Evolutionary conservation across 2,797 vertebrate species (phyloP).

Genomic region (Odontamblyopus lacepedii): DNA sequence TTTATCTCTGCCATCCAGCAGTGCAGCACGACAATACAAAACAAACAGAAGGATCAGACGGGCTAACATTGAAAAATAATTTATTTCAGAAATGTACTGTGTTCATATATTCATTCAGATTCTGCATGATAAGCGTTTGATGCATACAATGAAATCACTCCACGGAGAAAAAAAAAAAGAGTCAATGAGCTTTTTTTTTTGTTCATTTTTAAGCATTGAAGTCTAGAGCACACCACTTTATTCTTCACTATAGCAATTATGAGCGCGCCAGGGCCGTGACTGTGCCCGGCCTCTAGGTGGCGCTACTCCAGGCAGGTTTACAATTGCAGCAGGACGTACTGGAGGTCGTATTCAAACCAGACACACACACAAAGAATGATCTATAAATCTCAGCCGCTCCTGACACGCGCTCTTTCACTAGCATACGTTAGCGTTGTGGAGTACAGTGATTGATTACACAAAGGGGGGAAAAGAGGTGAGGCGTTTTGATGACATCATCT

Average conservation of each 20-base stretch:
- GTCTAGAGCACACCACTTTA: slow-evolving; percentile 71
- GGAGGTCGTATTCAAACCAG: slow-evolving; percentile 58
- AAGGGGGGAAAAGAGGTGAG: slow-evolving; percentile 39
- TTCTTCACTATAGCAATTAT: slow-evolving; percentile 67
- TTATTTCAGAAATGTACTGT: slow-evolving; percentile 79
- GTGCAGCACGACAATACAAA: neutral
- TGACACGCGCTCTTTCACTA: slow-evolving; percentile 22
- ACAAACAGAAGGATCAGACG: slow-evolving; percentile 32
- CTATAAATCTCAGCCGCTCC: slow-evolving; percentile 57
- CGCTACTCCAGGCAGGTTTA: slow-evolving; percentile 56
- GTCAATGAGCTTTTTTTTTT: slow-evolving; percentile 45
- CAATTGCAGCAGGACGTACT: slow-evolving; percentile 58
- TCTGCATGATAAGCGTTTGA: slow-evolving; percentile 73
- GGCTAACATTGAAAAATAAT: slow-evolving; percentile 79
- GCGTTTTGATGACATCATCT: slow-evolving; percentile 68
- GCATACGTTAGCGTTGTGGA: slow-evolving; percentile 41
- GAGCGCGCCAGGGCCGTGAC: slow-evolving; percentile 44
- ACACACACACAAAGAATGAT: slow-evolving; percentile 68
- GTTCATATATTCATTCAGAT: slow-evolving; percentile 80
- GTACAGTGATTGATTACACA: slow-evolving; percentile 58
- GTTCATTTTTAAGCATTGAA: slow-evolving; percentile 53
- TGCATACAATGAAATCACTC: slow-evolving; percentile 80
- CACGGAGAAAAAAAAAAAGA: slow-evolving; percentile 53
- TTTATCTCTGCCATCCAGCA: neutral
- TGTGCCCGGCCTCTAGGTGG: slow-evolving; percentile 21